These are phyloP conservation scores for Acanthosepion lycidas DNA, from an alignment of 2,888 invertebrate species.

Conservation along the genomic window DNA sequence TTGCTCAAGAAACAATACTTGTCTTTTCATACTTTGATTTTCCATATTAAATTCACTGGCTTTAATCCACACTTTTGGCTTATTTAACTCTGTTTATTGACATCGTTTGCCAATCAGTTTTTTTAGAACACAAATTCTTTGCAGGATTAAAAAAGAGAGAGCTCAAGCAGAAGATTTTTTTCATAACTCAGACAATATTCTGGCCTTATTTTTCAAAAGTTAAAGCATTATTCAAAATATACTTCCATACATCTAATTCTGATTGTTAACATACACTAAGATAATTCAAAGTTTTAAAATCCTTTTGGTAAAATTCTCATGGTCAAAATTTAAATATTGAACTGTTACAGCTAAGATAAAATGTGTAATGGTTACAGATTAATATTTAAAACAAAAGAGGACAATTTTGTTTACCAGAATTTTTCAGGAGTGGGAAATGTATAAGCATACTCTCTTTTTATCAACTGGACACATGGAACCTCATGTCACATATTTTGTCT, in stretches of 20 bases:
- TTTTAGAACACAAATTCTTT: background rate
- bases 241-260: background rate
- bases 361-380: no score
- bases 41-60: background rate
- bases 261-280: background rate
- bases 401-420: no score
- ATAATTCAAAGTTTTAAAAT: no score
- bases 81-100: conserved; percentile 33
- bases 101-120: conserved; percentile 12
- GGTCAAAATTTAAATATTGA: no score
- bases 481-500: no score
- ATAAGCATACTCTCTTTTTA: no score
- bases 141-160: background rate
- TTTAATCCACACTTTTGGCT: conserved; percentile 20
- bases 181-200: background rate
- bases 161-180: background rate
- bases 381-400: no score
- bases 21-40: background rate
- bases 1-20: background rate
- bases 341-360: no score
- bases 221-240: background rate
- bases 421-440: no score
- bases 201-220: background rate
- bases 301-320: no score
- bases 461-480: no score